Evolutionary conservation across 2,113 vertebrate species (phyloP).

Genomic region (Bubo scandiacus): DNA sequence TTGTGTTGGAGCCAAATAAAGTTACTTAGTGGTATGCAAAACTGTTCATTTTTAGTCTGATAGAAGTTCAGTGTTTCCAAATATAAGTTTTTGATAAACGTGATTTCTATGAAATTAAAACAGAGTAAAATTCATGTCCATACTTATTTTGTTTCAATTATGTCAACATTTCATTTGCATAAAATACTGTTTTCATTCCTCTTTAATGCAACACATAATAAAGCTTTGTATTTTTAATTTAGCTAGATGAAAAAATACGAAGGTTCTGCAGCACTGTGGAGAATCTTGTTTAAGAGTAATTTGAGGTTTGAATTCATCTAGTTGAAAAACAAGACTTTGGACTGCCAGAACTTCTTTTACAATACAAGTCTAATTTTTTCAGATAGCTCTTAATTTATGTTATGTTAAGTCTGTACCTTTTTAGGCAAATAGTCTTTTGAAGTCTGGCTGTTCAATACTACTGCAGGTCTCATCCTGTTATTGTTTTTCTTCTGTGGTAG

Average conservation of each 20-base stretch:
- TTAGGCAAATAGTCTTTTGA: neutral
- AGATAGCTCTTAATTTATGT: neutral
- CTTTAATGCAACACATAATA: neutral
- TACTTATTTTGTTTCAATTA: slow-evolving; percentile 46
- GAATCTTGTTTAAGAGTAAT: neutral
- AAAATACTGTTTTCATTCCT: slow-evolving; percentile 50
- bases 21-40: neutral
- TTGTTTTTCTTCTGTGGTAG: neutral
- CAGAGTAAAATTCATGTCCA: slow-evolving; percentile 30
- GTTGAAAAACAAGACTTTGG: neutral
- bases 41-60: slow-evolving; percentile 31
- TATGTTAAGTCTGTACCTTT: neutral
- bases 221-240: slow-evolving; percentile 34
- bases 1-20: neutral
- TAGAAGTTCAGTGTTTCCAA: neutral
- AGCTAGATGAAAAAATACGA: neutral
- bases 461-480: neutral
- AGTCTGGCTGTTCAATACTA: neutral
- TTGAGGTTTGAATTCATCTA: neutral
- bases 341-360: neutral
- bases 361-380: neutral
- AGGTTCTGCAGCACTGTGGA: neutral
- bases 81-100: neutral
- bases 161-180: slow-evolving; percentile 56
- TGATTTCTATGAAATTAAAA: slow-evolving; percentile 31